Evolutionary conservation across 2,888 invertebrate genomes (phyloP), one percentile per base, ranked within the genome.

Genomic region (Gasteruption jaculator): DNA sequence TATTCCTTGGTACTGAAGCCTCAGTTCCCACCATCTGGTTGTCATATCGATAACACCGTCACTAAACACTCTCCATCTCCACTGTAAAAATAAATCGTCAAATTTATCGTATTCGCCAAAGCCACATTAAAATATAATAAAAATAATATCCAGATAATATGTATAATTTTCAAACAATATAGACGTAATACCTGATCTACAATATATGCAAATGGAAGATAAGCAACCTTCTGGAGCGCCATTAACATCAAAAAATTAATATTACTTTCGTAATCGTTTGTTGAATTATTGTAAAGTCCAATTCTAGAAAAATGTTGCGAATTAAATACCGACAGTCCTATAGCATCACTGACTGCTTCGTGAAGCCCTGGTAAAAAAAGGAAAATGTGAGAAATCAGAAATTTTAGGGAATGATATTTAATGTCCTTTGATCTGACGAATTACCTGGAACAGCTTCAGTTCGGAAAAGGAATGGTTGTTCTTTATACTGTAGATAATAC

Each of bases 371-470:
- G 19, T 68, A 70, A 48, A 42, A 34, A 29, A 15, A 38, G 10
- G 24, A 19, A 19, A 1, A 27, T 2, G 11, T 21, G 10, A 29
- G 16, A 4, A 2, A 29, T 22, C 15, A 2, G 30, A 43, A 4
- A 46, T 22, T 14, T 11, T 27, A 11, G 6, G n/a, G 31, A 21
- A 25, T 15, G 1, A 16, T 36, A 20, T 37, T 27, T 30, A 20
- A 8, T 24, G 25, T 40, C 29, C 20, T 35, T 32, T 1, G 10
- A 11, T 12, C 5, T 1, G 2, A 10, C 20, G 2, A 16, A 7
- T 54, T 60, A 86, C 89, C 89, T 53, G 90, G 88, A 63, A 90
- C 85, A 0, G 89, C 88, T 24, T 90, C 91, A 50, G 83, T 83
- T 42, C 88, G 75, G 71, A 86, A 91, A 6, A 86, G 65, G 49